Percentiles rank a stretch among this genome's conserved stretches.
Evolutionary conservation across 1,140 invertebrate species (phyloP).

Genomic region (Drosophila chauvacae): DNA sequence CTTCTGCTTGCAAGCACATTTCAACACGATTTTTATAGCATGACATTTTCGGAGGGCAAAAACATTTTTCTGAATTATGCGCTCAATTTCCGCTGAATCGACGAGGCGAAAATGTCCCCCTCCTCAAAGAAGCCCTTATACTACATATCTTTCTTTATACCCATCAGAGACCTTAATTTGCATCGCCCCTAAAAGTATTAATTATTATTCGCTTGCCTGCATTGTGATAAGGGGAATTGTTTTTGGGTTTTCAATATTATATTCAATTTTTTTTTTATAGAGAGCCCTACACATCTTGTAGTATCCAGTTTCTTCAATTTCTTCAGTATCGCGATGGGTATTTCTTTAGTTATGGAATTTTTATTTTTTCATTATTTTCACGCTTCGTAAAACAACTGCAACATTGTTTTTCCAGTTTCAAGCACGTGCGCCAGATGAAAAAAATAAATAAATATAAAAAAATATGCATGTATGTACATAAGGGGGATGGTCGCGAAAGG

Average conservation of each 20-base stretch:
- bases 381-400: slow-evolving; percentile 63
- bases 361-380: slow-evolving; percentile 66
- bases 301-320: not conserved
- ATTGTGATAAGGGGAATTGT: not conserved
- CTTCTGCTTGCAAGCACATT: slow-evolving; percentile 33
- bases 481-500: not conserved
- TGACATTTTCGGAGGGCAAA: slow-evolving; percentile 57
- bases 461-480: not conserved
- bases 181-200: not conserved
- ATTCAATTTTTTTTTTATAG: not conserved
- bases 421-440: slow-evolving; percentile 60
- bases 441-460: not conserved
- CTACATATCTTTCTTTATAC: slow-evolving; percentile 1
- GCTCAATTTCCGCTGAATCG: slow-evolving; percentile 83
- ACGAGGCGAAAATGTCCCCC: slow-evolving; percentile 15
- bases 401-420: slow-evolving; percentile 52
- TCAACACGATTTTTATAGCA: slow-evolving; percentile 78
- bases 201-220: not conserved
- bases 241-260: not conserved
- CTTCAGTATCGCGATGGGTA: not conserved
- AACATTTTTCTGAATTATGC: slow-evolving; percentile 77
- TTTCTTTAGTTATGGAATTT: slow-evolving; percentile 14
- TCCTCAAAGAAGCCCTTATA: not conserved
- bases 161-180: slow-evolving; percentile 56
- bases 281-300: not conserved